Base-by-base conservation (phyloP, 2,113 vertebrate species). In the Carassius carassius region DNA sequence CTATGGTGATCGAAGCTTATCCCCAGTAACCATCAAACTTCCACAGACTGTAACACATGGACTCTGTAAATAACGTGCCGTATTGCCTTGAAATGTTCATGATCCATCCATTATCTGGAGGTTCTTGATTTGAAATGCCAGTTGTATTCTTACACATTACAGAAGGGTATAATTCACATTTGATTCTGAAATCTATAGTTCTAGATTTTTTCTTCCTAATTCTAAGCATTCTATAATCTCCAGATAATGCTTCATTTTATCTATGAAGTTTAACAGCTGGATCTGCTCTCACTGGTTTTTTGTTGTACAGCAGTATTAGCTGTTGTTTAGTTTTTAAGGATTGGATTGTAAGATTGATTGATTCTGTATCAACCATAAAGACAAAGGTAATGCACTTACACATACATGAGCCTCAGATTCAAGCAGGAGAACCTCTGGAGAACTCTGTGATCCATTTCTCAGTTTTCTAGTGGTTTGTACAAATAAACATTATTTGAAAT, bases 1-100 rank as follows among this genome's bases (percentile, higher is more conserved):
- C 95, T 0, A 99, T 99, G 97, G 87, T 99, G 32, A 95, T 99
- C 51, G 98, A 99, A 91, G 94, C 94, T 5, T 99, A 99, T 89
- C 97, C 97, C 0, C 95, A 99, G 85, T 98, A 95, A 92, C 0
- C 44, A 3, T 47, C 44, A 12, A 12, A 47, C 72, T 29, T 44
- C 54, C 56, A 14, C 16, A 58, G 75, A 49, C 3, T 29, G 83
- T 73, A 70, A n/a, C 51, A 23, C 21, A 47, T 37, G 86, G 86
- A 87, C 86, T 90, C 19, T 93, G 93, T 94, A 93, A 93, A 89
- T 89, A 78, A 49, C 11, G 51, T 54, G 78, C 76, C 81, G 62
- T 35, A 51, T 60, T 76, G 81, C 82, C 81, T 86, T 84, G 81
- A 84, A 29, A 63, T 51, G 54, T 51, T 79, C 32, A 54, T 54